These are phyloP conservation scores for Drosophila monieri DNA, from an alignment of 2,888 invertebrate genomes.

Conservation along the genomic window DNA sequence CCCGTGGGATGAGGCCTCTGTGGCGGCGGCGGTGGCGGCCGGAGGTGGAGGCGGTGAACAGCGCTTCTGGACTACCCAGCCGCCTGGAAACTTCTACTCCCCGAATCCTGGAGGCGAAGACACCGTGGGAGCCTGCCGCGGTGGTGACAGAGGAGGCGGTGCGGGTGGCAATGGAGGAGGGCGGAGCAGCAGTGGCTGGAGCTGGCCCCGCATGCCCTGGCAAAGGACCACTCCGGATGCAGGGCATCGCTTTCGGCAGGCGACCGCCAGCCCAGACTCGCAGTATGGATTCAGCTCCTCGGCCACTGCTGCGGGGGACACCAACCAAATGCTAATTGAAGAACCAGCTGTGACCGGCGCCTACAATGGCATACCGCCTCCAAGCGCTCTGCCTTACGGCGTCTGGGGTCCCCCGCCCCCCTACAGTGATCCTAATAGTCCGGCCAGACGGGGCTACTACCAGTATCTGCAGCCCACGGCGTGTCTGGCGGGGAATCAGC, in stretches of 20 bases:
- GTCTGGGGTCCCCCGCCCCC: constrained; percentile 96
- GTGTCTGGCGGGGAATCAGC: constrained; percentile 58
- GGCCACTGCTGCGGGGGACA: constrained; percentile 58
- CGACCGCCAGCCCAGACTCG: constrained; percentile 90
- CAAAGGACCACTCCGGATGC: constrained; percentile 85
- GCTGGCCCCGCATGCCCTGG: constrained; percentile 90
- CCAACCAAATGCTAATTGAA: constrained; percentile 74
- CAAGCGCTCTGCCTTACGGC: constrained; percentile 85
- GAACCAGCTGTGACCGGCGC: constrained; percentile 62
- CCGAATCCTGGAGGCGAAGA: constrained; percentile 90
- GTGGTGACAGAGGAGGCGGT: constrained; percentile 54
- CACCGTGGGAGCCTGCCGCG: constrained; percentile 72
- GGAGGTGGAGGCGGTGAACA: constrained; percentile 77
- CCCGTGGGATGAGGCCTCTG: constrained; percentile 85
- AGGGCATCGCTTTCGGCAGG: constrained; percentile 85
- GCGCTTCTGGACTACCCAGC: constrained; percentile 85
- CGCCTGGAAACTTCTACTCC: constrained; percentile 91
- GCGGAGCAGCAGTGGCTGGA: constrained; percentile 85
- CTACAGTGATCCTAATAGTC: constrained; percentile 92
- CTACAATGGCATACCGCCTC: constrained; percentile 85
- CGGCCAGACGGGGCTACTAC: constrained; percentile 85
- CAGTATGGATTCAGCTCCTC: constrained; percentile 90
- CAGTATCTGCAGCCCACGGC: constrained; percentile 78
- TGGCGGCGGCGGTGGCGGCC: constrained; percentile 71
- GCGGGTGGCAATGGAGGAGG: constrained; percentile 47